Evolutionary conservation across 2,888 invertebrate species (phyloP), one percentile per base, ranked within the genome.

Genomic region (Artemia sinica): DNA sequence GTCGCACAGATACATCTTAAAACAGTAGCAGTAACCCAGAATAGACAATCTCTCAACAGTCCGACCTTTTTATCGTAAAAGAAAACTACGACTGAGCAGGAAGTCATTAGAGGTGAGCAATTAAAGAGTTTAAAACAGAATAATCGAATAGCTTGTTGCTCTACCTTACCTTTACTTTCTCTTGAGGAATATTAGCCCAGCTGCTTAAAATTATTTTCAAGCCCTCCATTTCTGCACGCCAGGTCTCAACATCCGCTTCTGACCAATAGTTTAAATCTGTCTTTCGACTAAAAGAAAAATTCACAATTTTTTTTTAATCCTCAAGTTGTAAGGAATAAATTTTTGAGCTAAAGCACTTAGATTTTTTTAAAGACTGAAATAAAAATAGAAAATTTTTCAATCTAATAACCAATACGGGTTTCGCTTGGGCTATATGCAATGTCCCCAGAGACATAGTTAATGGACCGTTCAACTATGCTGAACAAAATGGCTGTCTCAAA

Each of bases 111-210:
- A 13, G 58, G 13, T 14, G 14, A 52, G 14, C 14, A n/a, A 52
- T 14, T 52, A 52, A n/a, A 52, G 2, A 14, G n/a, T 52, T 52
- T 52, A 52, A 7, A 52, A n/a, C 58, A 52, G 58, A 52, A 52
- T 52, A 52, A 52, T 14, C 6, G 58, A 14, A 52, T 6, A 41
- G 3, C 41, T 6, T 41, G 2, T 41, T 52, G 13, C 9, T 8
- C 63, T 28, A 18, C n/a, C 63, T 58, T 58, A 58, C 63, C 63
- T n/a, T 58, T n/a, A 67, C 18, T 14, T 13, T 18, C 14, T 49
- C 50, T 50, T 49, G 41, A 49, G 67, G 67, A 69, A 85, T 81
- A 68, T 82, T 81, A 1, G 83, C 84, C 70, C 14, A 67, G n/a
- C 18, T 48, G 18, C 11, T n/a, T 12, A 67, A n/a, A 50, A 67